Conservation (phyloP, 2,888 invertebrate species). For the Chloromyia formosa region DNA sequence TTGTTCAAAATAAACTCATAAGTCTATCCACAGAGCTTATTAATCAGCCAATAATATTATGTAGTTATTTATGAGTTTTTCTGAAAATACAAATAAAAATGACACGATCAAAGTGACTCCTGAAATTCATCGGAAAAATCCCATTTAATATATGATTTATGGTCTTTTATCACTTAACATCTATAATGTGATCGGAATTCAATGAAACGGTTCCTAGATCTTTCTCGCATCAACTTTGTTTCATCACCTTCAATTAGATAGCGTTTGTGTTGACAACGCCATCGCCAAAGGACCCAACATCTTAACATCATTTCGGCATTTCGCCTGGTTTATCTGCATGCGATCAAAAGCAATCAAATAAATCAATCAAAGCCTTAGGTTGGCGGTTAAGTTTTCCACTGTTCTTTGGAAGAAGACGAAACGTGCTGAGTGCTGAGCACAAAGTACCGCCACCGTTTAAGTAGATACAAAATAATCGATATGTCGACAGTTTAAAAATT, state of each 20-base stretch:
- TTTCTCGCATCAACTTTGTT: not conserved
- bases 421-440: slow-evolving; percentile 27
- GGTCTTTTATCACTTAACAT: slow-evolving; percentile 11
- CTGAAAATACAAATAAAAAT: slow-evolving; percentile 27
- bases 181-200: slow-evolving; percentile 4
- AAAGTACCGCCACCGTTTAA: slow-evolving; percentile 16
- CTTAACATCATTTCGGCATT: slow-evolving; percentile 29
- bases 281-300: slow-evolving; percentile 12
- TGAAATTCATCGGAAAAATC: slow-evolving; percentile 24
- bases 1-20: not conserved
- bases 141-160: slow-evolving; percentile 25
- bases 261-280: slow-evolving; percentile 28
- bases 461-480: slow-evolving; percentile 39
- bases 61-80: slow-evolving; percentile 4
- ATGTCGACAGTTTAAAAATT: slow-evolving; percentile 43
- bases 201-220: not conserved
- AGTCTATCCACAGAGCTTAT: not conserved
- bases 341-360: slow-evolving; percentile 42
- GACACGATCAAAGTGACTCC: slow-evolving; percentile 19
- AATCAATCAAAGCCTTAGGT: slow-evolving; percentile 34
- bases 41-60: slow-evolving; percentile 1
- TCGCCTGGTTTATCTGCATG: slow-evolving; percentile 27
- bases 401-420: slow-evolving; percentile 1
- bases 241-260: slow-evolving; percentile 5
- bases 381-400: slow-evolving; percentile 10